These are phyloP conservation scores for Nymphalis polychloros DNA, from an alignment of 2,888 invertebrate species.

Conservation along the genomic window DNA sequence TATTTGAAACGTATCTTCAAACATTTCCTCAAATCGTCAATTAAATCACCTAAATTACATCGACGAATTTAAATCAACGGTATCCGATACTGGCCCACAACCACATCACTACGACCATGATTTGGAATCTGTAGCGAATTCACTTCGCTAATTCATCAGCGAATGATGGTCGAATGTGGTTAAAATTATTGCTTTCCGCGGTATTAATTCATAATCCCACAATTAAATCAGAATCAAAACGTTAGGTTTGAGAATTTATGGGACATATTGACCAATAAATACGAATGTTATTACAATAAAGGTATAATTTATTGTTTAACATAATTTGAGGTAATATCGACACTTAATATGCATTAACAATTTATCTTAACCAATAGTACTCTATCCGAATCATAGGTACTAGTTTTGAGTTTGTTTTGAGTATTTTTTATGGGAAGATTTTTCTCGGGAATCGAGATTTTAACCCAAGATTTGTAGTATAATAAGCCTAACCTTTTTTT, in stretches of 20 bases:
- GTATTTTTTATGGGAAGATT: no score
- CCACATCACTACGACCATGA: constrained; percentile 39
- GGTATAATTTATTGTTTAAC: neutral
- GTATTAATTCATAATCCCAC: constrained; percentile 17
- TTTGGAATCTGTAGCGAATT: constrained; percentile 28
- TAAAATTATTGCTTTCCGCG: constrained; percentile 28
- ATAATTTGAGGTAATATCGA: neutral
- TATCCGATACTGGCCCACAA: constrained; percentile 23
- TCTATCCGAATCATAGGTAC: no score
- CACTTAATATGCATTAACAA: neutral
- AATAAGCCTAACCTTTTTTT: no score
- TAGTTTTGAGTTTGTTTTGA: no score
- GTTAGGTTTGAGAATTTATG: constrained; percentile 8
- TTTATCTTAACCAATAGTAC: no score
- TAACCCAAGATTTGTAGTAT: no score
- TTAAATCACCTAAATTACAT: neutral
- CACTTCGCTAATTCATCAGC: constrained; percentile 32
- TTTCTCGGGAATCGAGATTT: no score
- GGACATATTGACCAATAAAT: neutral
- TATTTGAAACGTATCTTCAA: neutral
- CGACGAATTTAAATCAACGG: constrained; percentile 10
- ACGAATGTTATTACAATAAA: neutral
- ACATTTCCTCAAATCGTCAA: neutral
- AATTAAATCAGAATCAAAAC: constrained; percentile 12
- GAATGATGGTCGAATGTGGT: constrained; percentile 21